Base-by-base conservation (phyloP, 2,113 vertebrate species). In the Muntiacus muntjak region DNA sequence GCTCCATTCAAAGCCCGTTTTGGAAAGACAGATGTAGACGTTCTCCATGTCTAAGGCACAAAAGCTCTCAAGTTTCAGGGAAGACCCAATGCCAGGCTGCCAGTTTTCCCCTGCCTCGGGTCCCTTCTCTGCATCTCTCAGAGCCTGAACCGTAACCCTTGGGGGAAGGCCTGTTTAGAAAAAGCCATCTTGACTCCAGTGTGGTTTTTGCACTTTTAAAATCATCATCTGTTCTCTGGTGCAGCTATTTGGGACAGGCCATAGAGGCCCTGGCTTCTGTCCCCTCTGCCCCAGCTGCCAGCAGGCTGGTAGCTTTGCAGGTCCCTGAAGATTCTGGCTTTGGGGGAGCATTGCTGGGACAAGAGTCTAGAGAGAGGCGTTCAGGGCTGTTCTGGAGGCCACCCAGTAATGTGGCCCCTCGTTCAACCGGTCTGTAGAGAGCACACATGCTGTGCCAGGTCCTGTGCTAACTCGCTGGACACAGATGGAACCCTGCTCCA, bases 371-470 rank as follows among this genome's bases (percentile, higher is more conserved):
- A 84, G 16, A 43, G 55, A 33, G 58, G 6, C 5, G 2, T 23
- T 71, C n/a, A 12, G 0, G 0, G 33, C 10, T 8, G 2, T 7
- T 84, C 13, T 14, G 86, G 52, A 90, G 30, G 50, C 43, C 1
- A 7, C 19, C 84, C 5, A 40, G 33, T 9, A 0, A 9, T 2
- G 23, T 17, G 67, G 10, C 16, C 25, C 5, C n/a, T 19, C 10
- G 0, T n/a, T 33, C 21, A 26, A 0, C 33, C n/a, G 16, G 16
- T 21, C 14, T n/a, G 30, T n/a, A 7, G 12, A 21, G 16, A 47
- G 36, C n/a, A 33, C 9, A 26, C 23, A 5, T 21, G n/a, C 54
- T 36, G 33, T 47, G 11, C 36, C 11, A 17, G 64, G 79, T 11
- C 81, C 26, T 12, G 45, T 45, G 74, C 62, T 14, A 74, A 74